Conservation (phyloP, 2,113 vertebrate genomes). For the Phyllostomus hastatus region DNA sequence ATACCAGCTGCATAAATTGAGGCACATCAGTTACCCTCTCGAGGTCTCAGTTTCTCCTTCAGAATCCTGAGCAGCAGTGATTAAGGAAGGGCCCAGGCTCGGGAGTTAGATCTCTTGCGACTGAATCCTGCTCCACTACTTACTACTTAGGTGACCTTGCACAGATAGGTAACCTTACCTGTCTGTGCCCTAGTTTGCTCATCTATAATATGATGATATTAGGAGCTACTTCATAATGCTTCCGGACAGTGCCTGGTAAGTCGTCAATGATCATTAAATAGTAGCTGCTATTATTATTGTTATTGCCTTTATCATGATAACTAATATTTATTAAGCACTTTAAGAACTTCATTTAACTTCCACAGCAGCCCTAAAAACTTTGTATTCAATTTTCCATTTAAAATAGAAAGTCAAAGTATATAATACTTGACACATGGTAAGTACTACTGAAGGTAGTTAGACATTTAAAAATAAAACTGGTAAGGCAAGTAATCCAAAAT, state of each 20-base stretch:
- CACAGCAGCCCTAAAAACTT: neutral
- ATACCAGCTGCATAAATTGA: neutral
- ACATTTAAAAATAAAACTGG: neutral
- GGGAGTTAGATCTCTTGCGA: neutral
- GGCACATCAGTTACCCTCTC: neutral
- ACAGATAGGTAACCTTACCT: neutral
- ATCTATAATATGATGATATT: neutral
- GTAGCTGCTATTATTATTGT: neutral
- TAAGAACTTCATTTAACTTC: neutral
- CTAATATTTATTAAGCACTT: neutral
- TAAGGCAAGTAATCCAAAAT: neutral
- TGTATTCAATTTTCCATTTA: neutral
- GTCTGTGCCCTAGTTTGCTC: neutral
- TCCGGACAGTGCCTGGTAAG: neutral
- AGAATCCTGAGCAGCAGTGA: neutral
- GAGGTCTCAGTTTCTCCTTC: neutral
- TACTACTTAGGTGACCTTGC: neutral
- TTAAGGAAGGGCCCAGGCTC: neutral
- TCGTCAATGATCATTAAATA: neutral
- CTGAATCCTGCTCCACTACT: neutral
- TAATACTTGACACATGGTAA: neutral
- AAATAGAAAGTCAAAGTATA: conserved; percentile 31
- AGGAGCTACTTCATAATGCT: neutral
- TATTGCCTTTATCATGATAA: neutral
- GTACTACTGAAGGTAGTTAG: neutral